These are phyloP conservation scores for Myotis davidii DNA, from an alignment of 2,113 vertebrate species.

Conservation along the genomic window DNA sequence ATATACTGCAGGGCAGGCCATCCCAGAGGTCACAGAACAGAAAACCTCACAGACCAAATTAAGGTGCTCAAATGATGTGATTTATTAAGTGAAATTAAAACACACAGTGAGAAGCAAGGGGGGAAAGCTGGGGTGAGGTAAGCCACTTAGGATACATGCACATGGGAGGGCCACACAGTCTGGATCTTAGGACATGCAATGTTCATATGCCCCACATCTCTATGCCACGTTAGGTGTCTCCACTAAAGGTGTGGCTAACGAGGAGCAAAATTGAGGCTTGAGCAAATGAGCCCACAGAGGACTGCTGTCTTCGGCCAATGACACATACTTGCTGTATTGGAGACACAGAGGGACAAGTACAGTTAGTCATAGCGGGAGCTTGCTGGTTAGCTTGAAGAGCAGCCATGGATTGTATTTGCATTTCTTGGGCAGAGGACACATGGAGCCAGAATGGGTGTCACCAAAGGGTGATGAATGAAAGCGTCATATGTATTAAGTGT, in stretches of 20 bases:
- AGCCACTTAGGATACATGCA: neutral
- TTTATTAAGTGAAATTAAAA: neutral
- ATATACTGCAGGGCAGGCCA: neutral
- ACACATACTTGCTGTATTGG: neutral
- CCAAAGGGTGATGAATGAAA: neutral
- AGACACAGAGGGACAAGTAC: neutral
- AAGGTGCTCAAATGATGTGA: neutral
- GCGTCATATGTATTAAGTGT: neutral
- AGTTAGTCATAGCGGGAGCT: neutral
- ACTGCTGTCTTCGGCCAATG: neutral
- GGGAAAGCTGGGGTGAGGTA: neutral
- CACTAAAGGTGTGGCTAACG: neutral
- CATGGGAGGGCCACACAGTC: accelerated
- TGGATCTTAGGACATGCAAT: accelerated
- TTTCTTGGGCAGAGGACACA: neutral
- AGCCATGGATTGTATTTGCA: neutral
- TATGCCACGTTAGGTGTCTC: neutral
- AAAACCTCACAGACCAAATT: neutral
- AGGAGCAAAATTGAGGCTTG: neutral
- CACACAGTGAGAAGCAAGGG: neutral
- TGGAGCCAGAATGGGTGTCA: neutral
- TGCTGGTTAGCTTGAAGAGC: neutral
- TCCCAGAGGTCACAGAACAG: neutral
- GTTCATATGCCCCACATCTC: neutral
- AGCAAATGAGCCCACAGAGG: neutral